These are phyloP conservation scores for Agonopterix arenella DNA, from an alignment of 2,888 invertebrate species.

Conservation along the genomic window DNA sequence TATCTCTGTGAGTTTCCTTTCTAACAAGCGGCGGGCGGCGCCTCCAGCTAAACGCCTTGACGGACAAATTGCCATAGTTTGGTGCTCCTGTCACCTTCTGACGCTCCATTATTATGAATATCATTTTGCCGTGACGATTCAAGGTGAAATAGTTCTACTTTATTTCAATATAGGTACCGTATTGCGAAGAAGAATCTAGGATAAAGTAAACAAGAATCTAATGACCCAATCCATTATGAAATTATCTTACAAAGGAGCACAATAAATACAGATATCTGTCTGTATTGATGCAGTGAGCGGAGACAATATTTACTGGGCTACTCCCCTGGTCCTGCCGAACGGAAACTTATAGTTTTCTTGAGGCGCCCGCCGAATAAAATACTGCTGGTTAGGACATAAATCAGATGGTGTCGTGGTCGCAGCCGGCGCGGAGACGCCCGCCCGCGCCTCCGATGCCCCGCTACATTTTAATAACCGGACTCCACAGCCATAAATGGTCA, in stretches of 20 bases:
- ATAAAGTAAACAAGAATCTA: conserved; percentile 23
- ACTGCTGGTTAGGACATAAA: conserved; percentile 71
- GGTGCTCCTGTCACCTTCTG: conserved; percentile 6
- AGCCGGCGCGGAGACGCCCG: conserved; percentile 47
- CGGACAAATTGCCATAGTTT: conserved; percentile 63
- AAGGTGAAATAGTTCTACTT: too few species aligned
- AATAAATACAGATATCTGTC: conserved; percentile 72
- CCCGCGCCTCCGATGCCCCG: conserved; percentile 31
- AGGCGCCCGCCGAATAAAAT: conserved; percentile 76
- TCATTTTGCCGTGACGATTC: too few species aligned
- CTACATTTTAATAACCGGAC: conserved; percentile 73
- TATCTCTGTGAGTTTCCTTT: too few species aligned
- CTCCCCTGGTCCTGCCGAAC: conserved; percentile 72
- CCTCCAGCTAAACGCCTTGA: conserved; percentile 19
- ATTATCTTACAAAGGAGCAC: conserved; percentile 63
- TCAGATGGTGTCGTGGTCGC: conserved; percentile 64
- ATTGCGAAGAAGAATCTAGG: background rate
- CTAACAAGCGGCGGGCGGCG: background rate
- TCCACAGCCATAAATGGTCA: conserved; percentile 64
- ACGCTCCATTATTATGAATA: background rate
- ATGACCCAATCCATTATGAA: conserved; percentile 69
- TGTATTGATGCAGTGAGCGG: conserved; percentile 65
- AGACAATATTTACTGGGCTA: conserved; percentile 74
- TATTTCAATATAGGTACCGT: background rate
- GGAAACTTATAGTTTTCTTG: conserved; percentile 77